Evolutionary conservation across 37 sponge, comb jelly and placozoan genomes (phyloP), one percentile per base, ranked within the genome.

Genomic region (Petrosia ficiformis): DNA sequence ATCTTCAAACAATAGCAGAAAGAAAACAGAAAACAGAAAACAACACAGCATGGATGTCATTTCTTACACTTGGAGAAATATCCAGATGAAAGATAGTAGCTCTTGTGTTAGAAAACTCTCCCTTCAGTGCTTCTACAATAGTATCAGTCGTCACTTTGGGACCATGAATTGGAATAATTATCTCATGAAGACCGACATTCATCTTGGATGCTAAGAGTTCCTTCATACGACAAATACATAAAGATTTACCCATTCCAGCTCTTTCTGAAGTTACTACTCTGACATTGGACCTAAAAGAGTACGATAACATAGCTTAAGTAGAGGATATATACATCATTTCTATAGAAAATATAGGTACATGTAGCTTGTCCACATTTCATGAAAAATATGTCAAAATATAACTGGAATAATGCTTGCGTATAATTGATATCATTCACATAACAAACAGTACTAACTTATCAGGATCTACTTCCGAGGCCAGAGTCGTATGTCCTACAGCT

Each of bases 171-270:
- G 90, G 78, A 30, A 84, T 42, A 8, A 67, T 42, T 6, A 76
- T 8, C 21, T n/a, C n/a, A n/a, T n/a, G n/a, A 28, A 19, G 0
- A 72, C n/a, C 25, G 4, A 29, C 30, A 24, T 36, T 8, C 32
- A 3, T 57, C n/a, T 5, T 25, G 24, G 26, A 26, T 32, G 56
- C 6, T 8, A 80, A 39, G 11, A 26, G 10, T 32, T 91, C 83
- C 19, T 69, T 78, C 70, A 86, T 59, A 36, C 82, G 42, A 8
- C 33, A 16, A 22, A 91, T 73, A 70, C 67, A 91, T 24, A 86
- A 61, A 21, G 87, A 74, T 69, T 91, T 91, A 3, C 92, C 92
- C 87, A 91, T 86, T 32, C 92, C 92, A 28, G 92, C 64, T 24
- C 76, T 68, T 10, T 32, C 19, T 35, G 87, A 91, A 4, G 72